Base-by-base conservation (phyloP, 1,140 invertebrate genomes). In the Ips nitidus region DNA sequence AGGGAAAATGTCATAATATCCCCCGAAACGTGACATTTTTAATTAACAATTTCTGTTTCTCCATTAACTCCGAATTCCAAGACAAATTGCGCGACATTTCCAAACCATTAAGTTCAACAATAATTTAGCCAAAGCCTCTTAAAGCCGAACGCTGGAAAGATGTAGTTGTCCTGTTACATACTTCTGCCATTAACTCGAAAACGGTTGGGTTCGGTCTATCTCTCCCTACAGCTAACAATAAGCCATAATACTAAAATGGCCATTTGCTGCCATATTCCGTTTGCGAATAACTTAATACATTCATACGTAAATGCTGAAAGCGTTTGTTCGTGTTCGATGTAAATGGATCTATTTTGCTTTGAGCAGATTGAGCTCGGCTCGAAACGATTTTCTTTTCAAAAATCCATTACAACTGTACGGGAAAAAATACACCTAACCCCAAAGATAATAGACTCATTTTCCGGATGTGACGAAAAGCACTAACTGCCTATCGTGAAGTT, bases 101-200 rank as follows among this genome's bases (percentile, higher is more conserved):
- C 62, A 55, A 64, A 39, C 50, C 50, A 64, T 64, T 64, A 37
- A 64, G 55, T 52, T 64, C 52, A 53, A 64, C 62, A 64, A 64
- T 64, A 64, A 64, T 64, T 64, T 64, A 42, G 62, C 62, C 39
- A 64, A 64, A 64, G 62, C 52, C 62, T 41, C 52, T 64, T 64
- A 64, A 64, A 53, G 52, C 62, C 39, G 62, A 64, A 64, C 55
- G 62, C 50, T 64, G 62, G 62, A 64, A 64, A 64, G 62, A 64
- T 64, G 62, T 64, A 64, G 62, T 64, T 64, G 52, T 64, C 62
- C 62, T 55, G 50, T 64, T 64, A 64, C 62, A 64, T 55, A 64
- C 62, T 64, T 64, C 50, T 64, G 62, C 62, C 62, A 64, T 64
- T 64, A 64, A 55, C 62, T 64, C 50, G 5, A 64, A 64, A 64